Percentiles rank a stretch among this genome's conserved stretches.
Evolutionary conservation across 1,140 invertebrate species (phyloP).

Genomic region (Macrostomum lignano): DNA sequence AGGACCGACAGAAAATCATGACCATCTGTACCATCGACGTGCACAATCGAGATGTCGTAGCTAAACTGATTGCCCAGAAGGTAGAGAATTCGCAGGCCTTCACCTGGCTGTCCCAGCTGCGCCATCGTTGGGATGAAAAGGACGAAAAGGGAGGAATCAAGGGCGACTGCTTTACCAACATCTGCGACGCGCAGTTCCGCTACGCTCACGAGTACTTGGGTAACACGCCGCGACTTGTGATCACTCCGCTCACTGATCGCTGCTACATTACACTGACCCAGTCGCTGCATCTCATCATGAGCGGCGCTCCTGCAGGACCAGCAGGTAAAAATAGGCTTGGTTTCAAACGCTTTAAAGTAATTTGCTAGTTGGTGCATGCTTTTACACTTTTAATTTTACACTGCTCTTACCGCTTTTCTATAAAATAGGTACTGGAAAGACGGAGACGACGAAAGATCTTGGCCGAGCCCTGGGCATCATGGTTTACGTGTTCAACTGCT

Average conservation of each 20-base stretch:
- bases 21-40: conserved; percentile 92
- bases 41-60: conserved; percentile 59
- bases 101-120: conserved; percentile 72
- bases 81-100: conserved; percentile 65
- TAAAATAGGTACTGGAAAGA: conserved; percentile 58
- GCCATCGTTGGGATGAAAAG: conserved; percentile 34
- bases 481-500: conserved; percentile 7
- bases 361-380: no score
- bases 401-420: no score
- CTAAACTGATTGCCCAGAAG: conserved; percentile 47
- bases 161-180: conserved; percentile 14
- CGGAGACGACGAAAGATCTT: conserved; percentile 8
- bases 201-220: conserved; percentile 8
- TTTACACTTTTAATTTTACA: no score
- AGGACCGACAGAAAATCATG: conserved; percentile 85
- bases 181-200: conserved; percentile 7
- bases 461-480: conserved; percentile 6
- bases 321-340: no score
- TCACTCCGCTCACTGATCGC: conserved; percentile 7
- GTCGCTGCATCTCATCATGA: conserved; percentile 35
- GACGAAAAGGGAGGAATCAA: conserved; percentile 37
- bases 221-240: conserved; percentile 7
- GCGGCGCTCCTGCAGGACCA: conserved; percentile 61
- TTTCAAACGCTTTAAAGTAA: no score
- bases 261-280: conserved; percentile 82